Conservation (phyloP, 2,113 vertebrate species). For the Myrmophylax atrothorax region DNA sequence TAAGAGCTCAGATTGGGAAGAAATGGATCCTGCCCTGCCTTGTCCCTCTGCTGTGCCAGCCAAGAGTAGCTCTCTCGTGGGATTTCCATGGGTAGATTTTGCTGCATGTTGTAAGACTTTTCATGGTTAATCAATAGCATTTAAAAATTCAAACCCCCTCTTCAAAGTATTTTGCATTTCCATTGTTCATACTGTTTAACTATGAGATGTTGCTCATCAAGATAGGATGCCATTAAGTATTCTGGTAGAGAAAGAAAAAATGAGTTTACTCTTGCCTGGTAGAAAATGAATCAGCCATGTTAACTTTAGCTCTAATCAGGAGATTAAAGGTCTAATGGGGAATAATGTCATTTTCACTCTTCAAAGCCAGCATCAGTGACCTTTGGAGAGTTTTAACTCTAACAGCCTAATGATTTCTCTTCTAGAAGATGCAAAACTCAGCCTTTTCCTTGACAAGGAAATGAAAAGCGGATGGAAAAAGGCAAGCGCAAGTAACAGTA, state of each 20-base stretch:
- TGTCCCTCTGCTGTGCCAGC: neutral
- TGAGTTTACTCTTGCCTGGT: constrained; percentile 39
- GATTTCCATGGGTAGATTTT: neutral
- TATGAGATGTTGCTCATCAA: constrained; percentile 39
- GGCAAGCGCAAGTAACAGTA: accelerated
- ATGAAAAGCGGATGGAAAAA: neutral
- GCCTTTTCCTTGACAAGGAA: neutral
- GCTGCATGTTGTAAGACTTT: neutral
- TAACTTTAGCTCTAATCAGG: constrained; percentile 60
- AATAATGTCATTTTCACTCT: constrained; percentile 44
- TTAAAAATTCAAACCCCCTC: neutral
- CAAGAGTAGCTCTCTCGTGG: neutral
- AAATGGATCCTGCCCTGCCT: neutral
- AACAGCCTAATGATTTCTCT: constrained; percentile 16
- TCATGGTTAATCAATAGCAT: neutral
- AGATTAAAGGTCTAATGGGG: constrained; percentile 64
- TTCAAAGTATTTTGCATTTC: constrained; percentile 27
- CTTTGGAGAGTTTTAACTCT: constrained; percentile 50
- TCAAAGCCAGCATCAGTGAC: constrained; percentile 50
- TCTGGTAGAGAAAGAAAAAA: constrained; percentile 24
- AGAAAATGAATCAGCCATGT: constrained; percentile 49
- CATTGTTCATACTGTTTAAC: neutral
- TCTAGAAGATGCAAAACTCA: neutral
- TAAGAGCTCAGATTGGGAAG: neutral
- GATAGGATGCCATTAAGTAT: constrained; percentile 43